Base-by-base conservation (phyloP, 2,888 invertebrate genomes). In the Zaprionus obscuricornis region DNA sequence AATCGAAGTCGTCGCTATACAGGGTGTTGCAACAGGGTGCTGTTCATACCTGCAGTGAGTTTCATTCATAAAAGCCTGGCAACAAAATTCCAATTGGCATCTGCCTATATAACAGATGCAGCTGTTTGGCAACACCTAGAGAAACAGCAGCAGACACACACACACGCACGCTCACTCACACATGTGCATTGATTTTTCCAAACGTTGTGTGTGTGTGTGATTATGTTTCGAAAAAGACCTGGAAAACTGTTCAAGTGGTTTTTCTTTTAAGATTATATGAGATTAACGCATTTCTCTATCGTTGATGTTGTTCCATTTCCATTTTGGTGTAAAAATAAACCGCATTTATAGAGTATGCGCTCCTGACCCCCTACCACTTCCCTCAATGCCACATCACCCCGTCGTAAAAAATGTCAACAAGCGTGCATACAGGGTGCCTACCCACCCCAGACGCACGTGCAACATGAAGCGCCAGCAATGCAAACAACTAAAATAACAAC, bases 161-260 rank as follows among this genome's bases (percentile, higher is more conserved):
- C 45, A 27, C 45, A 40, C 29, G 31, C 14, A 45, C 37, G 34
- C 33, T 17, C 46, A 73, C 74, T 46, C 59, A 76, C 71, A 78
- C 85, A 85, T 74, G 62, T 78, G 62, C 75, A 75, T 78, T 78
- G 78, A 78, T 78, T 78, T 78, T 85, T 78, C 78, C 82, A 82
- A 72, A 22, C 24, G 13, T 43, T 71, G 14, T 27, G 31, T 22
- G 27, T 10, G 7, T 31, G 29, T 37, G 34, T 42, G 47, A n/a
- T n/a, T 27, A 27, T 52, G 52, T 39, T 42, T 34, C 39, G 52
- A 45, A 52, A 57, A 58, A 33, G 50, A 34, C 17, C 47, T 49
- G 45, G 36, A 54, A 59, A 71, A 54, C 62, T 46, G 45, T 46
- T 77, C 59, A 68, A 81, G 82, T 84, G 68, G 64, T 70, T 74